These are phyloP conservation scores for Allolobophora icterica DNA, from an alignment of 2,888 invertebrate genomes.

Conservation along the genomic window DNA sequence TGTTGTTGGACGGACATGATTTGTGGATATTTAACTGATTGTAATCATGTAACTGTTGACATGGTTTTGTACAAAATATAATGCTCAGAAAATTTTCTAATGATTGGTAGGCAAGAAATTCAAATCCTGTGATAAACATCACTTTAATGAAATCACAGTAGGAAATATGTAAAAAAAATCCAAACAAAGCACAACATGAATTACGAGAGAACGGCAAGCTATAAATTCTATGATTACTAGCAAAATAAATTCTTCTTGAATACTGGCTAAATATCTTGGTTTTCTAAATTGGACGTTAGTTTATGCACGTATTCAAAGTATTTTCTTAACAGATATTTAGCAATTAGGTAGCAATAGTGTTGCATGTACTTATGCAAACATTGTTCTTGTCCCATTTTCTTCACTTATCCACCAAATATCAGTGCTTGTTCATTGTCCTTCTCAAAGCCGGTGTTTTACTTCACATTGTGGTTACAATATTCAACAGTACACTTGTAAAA, in stretches of 20 bases:
- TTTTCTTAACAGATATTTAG: background rate
- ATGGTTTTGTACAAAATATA: background rate
- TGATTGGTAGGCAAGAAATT: slow-evolving; percentile 14
- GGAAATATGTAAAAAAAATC: slow-evolving; percentile 20
- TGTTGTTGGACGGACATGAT: background rate
- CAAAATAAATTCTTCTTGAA: background rate
- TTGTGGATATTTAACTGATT: background rate
- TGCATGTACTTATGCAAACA: too few relatives aligned
- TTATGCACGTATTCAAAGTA: too few relatives aligned
- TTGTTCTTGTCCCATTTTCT: background rate
- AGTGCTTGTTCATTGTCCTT: background rate
- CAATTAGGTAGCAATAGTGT: background rate
- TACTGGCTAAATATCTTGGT: background rate
- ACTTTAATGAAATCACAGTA: slow-evolving; percentile 28
- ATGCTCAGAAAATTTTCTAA: too few relatives aligned
- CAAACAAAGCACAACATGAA: slow-evolving; percentile 23
- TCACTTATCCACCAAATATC: background rate
- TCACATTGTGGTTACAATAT: background rate
- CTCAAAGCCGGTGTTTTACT: background rate
- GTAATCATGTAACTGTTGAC: background rate
- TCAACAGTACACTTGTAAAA: too few relatives aligned
- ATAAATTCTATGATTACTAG: background rate
- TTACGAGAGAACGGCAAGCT: background rate
- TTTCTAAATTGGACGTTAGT: background rate
- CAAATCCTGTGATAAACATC: background rate